Evolutionary conservation across 1,140 invertebrate species (phyloP).

Genomic region (Doryteuthis pealeii): DNA sequence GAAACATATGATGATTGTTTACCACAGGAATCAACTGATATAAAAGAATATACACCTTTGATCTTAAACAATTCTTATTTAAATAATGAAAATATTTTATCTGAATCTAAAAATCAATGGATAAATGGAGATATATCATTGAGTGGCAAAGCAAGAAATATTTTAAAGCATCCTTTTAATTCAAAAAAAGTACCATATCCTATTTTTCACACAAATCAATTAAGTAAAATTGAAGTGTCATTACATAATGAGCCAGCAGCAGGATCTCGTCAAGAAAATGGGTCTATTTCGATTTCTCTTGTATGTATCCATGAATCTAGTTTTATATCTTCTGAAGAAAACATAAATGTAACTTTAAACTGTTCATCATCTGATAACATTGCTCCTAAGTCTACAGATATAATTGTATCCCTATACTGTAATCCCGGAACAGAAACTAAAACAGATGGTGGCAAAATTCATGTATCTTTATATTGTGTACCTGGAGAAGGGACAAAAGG

Average conservation of each 20-base stretch:
- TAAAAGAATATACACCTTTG: too few relatives aligned
- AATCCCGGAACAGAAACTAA: not conserved
- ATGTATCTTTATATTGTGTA: not conserved
- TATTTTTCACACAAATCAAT: not conserved
- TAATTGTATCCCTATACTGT: not conserved
- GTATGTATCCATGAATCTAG: not conserved
- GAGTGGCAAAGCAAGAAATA: not conserved
- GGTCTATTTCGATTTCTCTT: not conserved
- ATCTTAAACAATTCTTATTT: too few relatives aligned
- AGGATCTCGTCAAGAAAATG: not conserved
- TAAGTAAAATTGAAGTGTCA: not conserved
- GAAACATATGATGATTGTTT: too few relatives aligned
- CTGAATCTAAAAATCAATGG: too few relatives aligned
- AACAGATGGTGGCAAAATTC: not conserved
- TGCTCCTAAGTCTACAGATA: not conserved
- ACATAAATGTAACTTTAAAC: not conserved
- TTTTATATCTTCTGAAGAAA: not conserved
- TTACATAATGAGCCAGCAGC: not conserved
- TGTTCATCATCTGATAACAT: not conserved
- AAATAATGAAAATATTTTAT: too few relatives aligned
- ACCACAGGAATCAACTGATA: too few relatives aligned
- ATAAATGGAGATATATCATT: too few relatives aligned
- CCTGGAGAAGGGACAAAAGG: not conserved
- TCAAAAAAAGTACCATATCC: not conserved
- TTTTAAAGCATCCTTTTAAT: not conserved